phyloP scores from a whole-genome alignment of 2,113 vertebrate genomes.

The Andinoacara biseriatus region DNA sequence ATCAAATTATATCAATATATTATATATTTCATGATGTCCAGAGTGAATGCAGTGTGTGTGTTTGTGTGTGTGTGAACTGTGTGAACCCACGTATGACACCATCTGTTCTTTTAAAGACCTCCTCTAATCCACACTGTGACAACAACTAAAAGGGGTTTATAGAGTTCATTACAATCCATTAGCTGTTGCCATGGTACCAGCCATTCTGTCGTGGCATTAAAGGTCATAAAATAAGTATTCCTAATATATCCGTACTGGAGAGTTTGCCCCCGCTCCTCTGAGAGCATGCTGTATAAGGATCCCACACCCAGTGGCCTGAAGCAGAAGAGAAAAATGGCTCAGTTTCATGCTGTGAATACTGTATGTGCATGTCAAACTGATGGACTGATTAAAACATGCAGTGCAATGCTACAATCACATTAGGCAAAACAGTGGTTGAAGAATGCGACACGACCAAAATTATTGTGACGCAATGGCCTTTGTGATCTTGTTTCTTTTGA shows the following conservation, averaged over 20 bases:
- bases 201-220: conserved; percentile 18
- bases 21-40: not conserved
- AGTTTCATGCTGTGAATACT: not conserved
- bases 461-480: not conserved
- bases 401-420: not conserved
- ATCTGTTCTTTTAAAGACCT: not conserved
- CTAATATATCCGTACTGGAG: not conserved
- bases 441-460: not conserved
- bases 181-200: conserved; percentile 35
- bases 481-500: not conserved
- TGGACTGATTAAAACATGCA: not conserved
- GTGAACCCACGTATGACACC: not conserved
- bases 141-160: conserved; percentile 16
- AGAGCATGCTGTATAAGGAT: not conserved
- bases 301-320: not conserved
- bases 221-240: conserved; percentile 29
- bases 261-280: conserved; percentile 3
- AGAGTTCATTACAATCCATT: conserved; percentile 43
- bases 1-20: not conserved
- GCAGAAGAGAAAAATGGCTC: not conserved
- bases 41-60: not conserved
- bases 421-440: not conserved
- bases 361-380: not conserved
- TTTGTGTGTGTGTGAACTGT: not conserved
- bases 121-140: conserved; percentile 5